phyloP scores from a whole-genome alignment of 2,113 vertebrate genomes.

The Petaurus breviceps region DNA sequence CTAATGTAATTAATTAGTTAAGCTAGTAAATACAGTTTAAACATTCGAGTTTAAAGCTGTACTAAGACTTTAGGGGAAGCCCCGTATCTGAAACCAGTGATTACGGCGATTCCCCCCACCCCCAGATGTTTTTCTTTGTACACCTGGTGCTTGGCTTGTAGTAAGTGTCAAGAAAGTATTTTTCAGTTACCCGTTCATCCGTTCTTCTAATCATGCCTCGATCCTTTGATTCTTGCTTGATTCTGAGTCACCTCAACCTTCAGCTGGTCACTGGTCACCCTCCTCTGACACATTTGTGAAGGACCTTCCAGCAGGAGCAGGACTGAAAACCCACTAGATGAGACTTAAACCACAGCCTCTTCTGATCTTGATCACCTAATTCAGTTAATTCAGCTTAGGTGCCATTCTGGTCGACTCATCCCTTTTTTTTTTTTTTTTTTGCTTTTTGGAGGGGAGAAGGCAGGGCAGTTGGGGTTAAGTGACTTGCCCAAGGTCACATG shows the following conservation, averaged over 20 bases:
- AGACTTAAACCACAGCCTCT: background rate
- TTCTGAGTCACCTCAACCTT: background rate
- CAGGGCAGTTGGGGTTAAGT: too few relatives aligned
- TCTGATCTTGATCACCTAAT: background rate
- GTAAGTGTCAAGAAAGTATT: background rate
- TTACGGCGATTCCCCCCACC: too few relatives aligned
- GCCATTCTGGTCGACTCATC: background rate
- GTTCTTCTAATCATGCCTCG: background rate
- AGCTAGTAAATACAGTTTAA: slow-evolving; percentile 54
- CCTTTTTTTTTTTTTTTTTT: too few relatives aligned
- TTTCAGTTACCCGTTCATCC: background rate
- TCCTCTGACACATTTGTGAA: background rate
- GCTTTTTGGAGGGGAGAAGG: too few relatives aligned
- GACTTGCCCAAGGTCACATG: too few relatives aligned
- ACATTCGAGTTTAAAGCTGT: background rate
- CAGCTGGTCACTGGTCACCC: background rate
- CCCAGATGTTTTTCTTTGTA: background rate
- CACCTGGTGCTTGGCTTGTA: background rate
- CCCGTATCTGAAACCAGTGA: background rate
- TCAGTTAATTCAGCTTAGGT: background rate
- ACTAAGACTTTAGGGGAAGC: slow-evolving; percentile 8
- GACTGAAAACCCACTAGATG: background rate
- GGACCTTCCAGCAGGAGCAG: background rate
- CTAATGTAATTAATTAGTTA: slow-evolving; percentile 16
- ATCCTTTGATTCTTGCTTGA: background rate